These are phyloP conservation scores for Actias luna DNA, from an alignment of 2,888 invertebrate species.

Conservation along the genomic window DNA sequence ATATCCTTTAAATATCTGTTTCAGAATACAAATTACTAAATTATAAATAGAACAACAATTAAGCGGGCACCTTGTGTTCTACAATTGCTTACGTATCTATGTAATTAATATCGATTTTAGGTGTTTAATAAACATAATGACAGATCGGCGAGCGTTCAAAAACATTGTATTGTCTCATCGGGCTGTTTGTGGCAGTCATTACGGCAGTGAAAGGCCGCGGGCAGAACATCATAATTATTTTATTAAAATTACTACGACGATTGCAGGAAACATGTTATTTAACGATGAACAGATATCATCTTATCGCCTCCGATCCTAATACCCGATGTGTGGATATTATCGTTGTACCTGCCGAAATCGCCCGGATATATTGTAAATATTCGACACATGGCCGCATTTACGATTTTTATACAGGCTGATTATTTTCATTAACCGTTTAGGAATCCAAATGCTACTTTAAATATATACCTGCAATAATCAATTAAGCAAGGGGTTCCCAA, in stretches of 20 bases:
- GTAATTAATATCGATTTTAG: slow-evolving; percentile 23
- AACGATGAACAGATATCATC: slow-evolving; percentile 74
- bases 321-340: slow-evolving; percentile 79
- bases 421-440: slow-evolving; percentile 4
- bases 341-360: slow-evolving; percentile 72
- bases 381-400: slow-evolving; percentile 53
- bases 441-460: neutral
- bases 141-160: slow-evolving; percentile 31
- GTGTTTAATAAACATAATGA: slow-evolving; percentile 46
- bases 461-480: neutral
- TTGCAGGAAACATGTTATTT: slow-evolving; percentile 81
- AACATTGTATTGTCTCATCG: slow-evolving; percentile 50
- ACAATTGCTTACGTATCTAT: slow-evolving; percentile 15
- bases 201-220: slow-evolving; percentile 61
- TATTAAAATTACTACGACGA: slow-evolving; percentile 78
- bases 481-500: no score
- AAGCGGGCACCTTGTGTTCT: slow-evolving; percentile 9
- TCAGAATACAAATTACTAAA: slow-evolving; percentile 1
- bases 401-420: slow-evolving; percentile 42
- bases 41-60: slow-evolving; percentile 8
- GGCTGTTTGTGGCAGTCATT: slow-evolving; percentile 54
- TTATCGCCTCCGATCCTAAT: slow-evolving; percentile 75
- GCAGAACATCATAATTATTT: slow-evolving; percentile 76
- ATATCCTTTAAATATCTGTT: neutral
- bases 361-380: slow-evolving; percentile 59